Conservation (phyloP, 1,140 invertebrate species). For the Halesus radiatus region DNA sequence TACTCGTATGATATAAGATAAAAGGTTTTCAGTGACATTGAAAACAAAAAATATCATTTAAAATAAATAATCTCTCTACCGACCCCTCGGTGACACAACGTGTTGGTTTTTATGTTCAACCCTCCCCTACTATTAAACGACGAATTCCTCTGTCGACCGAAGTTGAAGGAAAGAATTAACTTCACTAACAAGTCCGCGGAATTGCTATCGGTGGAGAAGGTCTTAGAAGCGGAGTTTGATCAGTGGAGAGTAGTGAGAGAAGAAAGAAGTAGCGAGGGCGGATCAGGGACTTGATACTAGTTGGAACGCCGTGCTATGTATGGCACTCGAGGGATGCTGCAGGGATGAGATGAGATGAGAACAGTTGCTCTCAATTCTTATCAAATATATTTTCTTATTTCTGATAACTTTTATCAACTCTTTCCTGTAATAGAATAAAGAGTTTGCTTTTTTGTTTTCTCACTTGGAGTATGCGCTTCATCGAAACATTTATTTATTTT, state of each 20-base stretch:
- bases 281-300: slow-evolving; percentile 7
- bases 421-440: too few relatives aligned
- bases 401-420: too few relatives aligned
- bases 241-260: not conserved
- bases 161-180: slow-evolving; percentile 45
- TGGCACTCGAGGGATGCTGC: not conserved
- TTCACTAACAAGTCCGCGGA: slow-evolving; percentile 45
- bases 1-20: too few relatives aligned
- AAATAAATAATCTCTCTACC: too few relatives aligned
- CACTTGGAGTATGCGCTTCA: too few relatives aligned
- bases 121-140: too few relatives aligned
- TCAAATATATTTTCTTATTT: not conserved
- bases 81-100: not conserved
- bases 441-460: too few relatives aligned
- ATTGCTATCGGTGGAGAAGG: slow-evolving; percentile 42
- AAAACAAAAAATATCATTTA: too few relatives aligned
- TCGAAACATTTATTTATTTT: too few relatives aligned
- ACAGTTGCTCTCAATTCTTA: not conserved
- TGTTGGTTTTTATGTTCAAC: not conserved
- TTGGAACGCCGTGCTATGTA: not conserved
- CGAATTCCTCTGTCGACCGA: not conserved
- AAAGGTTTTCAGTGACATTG: too few relatives aligned
- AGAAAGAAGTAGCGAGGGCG: slow-evolving; percentile 3
- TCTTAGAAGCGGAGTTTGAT: slow-evolving; percentile 43
- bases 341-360: not conserved